A percentile compares a stretch with the other conserved stretches of the same genome.
phyloP scores from a whole-genome alignment of 2,113 vertebrate species.

The Gila orcuttii region DNA sequence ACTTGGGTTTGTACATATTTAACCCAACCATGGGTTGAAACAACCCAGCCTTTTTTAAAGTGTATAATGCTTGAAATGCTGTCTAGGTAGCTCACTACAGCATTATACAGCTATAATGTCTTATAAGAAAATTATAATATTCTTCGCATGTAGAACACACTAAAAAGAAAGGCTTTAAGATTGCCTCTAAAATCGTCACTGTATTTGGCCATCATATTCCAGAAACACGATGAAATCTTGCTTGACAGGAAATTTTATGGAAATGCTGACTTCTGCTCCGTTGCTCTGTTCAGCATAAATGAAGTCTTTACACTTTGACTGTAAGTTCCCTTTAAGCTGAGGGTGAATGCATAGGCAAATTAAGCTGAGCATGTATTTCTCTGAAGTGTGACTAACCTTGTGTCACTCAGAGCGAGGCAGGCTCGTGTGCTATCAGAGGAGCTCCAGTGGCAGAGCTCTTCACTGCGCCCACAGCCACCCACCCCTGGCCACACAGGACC shows the following conservation, averaged over 20 bases:
- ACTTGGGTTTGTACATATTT: too few relatives aligned
- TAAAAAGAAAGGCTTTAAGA: background rate
- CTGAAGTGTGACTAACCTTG: conserved; percentile 54
- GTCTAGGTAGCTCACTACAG: background rate
- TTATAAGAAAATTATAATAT: background rate
- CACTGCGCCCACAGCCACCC: conserved; percentile 25
- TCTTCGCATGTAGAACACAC: background rate
- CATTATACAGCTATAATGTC: background rate
- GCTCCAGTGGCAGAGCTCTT: conserved; percentile 18
- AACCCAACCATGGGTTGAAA: too few relatives aligned
- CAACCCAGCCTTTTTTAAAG: too few relatives aligned
- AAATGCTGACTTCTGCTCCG: conserved; percentile 34
- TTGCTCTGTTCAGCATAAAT: conserved; percentile 38
- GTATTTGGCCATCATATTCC: conserved; percentile 29
- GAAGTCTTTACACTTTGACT: conserved; percentile 41
- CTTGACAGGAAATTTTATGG: conserved; percentile 33
- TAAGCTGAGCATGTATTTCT: conserved; percentile 54
- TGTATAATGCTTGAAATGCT: background rate
- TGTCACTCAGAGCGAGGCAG: conserved; percentile 33
- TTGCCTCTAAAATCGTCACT: background rate
- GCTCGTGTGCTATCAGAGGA: conserved; percentile 24
- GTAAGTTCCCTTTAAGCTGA: conserved; percentile 44
- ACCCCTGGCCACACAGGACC: conserved; percentile 49
- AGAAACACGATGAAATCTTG: conserved; percentile 24
- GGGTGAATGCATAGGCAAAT: conserved; percentile 48